These are phyloP conservation scores for Anabacerthia variegaticeps DNA, from an alignment of 2,797 vertebrate genomes.

Conservation along the genomic window DNA sequence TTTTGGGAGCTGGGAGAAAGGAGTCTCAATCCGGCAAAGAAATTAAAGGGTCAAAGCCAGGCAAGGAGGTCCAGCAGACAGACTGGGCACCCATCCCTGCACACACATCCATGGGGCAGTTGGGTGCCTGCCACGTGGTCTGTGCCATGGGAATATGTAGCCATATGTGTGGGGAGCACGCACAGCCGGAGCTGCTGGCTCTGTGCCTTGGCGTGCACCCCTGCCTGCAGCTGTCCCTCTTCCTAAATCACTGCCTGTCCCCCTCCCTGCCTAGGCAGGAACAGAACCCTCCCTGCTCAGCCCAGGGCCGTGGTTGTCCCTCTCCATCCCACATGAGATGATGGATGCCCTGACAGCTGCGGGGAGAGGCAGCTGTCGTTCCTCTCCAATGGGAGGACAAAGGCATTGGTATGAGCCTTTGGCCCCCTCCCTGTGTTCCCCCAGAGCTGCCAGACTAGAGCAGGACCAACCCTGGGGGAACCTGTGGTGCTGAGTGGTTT, in stretches of 20 bases:
- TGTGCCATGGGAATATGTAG: fast-evolving
- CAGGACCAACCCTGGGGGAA: fast-evolving
- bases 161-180: fast-evolving
- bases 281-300: neutral
- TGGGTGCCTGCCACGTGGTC: fast-evolving
- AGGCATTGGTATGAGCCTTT: neutral
- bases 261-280: neutral
- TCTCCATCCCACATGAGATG: neutral
- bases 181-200: neutral
- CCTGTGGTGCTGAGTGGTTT: neutral
- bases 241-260: neutral
- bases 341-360: conserved; percentile 56
- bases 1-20: neutral
- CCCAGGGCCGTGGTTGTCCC: neutral
- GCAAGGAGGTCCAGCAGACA: neutral
- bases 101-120: fast-evolving
- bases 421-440: neutral
- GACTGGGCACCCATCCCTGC: fast-evolving
- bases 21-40: neutral
- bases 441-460: neutral
- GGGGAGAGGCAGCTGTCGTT: conserved; percentile 3
- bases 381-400: neutral
- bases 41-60: neutral
- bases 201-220: fast-evolving
- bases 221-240: neutral